Percentiles rank a stretch among this genome's conserved stretches.
These are phyloP conservation scores for Trididemnum clinides DNA, from an alignment of 23 tunicate species.

Conservation along the genomic window DNA sequence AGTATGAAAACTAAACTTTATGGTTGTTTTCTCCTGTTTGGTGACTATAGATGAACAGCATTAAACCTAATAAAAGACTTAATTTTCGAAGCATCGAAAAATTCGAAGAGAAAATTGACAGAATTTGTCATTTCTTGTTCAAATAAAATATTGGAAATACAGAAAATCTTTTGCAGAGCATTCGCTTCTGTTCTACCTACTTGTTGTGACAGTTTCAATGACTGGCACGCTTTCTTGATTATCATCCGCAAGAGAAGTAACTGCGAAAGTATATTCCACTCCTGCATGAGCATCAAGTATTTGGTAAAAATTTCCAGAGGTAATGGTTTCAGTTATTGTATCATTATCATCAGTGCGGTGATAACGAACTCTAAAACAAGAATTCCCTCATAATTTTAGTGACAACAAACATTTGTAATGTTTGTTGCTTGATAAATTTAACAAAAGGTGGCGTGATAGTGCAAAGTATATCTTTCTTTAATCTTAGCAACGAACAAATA, in stretches of 20 bases:
- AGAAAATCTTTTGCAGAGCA: neutral
- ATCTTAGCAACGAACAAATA: too few species aligned
- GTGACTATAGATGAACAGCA: too few species aligned
- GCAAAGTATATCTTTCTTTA: too few species aligned
- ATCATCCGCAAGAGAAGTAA: slow-evolving; percentile 20
- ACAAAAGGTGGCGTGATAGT: too few species aligned
- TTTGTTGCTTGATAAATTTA: too few species aligned
- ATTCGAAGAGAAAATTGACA: neutral
- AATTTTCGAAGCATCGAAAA: too few species aligned
- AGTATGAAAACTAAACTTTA: too few species aligned
- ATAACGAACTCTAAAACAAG: slow-evolving; percentile 3
- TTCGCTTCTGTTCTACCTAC: neutral
- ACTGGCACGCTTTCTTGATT: slow-evolving; percentile 37
- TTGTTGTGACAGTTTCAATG: slow-evolving; percentile 37
- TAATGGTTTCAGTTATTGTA: neutral
- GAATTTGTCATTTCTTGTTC: neutral
- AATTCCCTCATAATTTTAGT: neutral
- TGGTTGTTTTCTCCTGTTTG: too few species aligned
- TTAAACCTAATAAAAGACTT: too few species aligned
- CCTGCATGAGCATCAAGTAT: slow-evolving; percentile 37
- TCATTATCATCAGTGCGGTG: slow-evolving; percentile 7
- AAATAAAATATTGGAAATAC: neutral
- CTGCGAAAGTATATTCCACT: slow-evolving; percentile 24
- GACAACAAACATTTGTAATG: too few species aligned
- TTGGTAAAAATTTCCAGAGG: neutral